Evolutionary conservation across 1,140 invertebrate genomes (phyloP), one percentile per base, ranked within the genome.

Genomic region (Grapholita molesta): DNA sequence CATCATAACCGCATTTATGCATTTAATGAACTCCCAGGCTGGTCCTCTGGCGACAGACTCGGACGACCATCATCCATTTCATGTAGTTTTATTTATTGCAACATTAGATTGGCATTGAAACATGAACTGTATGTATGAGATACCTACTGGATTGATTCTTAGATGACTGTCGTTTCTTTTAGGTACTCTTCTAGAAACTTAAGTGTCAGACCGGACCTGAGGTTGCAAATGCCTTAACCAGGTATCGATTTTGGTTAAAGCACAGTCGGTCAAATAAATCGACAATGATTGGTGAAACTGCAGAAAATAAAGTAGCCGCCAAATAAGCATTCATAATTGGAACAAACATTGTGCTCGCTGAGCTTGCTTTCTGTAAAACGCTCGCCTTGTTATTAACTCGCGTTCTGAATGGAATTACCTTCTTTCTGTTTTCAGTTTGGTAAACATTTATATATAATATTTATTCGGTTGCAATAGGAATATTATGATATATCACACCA

Each of bases 1-100:
- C 82, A 86, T 89, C 82, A 90, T 84, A 75, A 61, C 66, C 72
- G 73, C 75, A 83, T 83, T 73, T 83, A 70, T 76, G 66, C 77
- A 80, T 74, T 64, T 74, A 70, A 69, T 66, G 74, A 77, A 74
- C 73, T 81, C 75, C 75, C 78, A 79, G 73, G 75, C 55, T 72
- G 73, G 70, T 79, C 77, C 71, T 73, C 78, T 80, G 79, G 75
- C 67, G 76, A 77, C 65, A 70, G 68, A 74, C 71, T 77, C 75
- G 72, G 70, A 61, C 68, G 74, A 79, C 30, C 67, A 70, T 77
- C 78, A 82, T 79, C 55, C 80, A 86, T 83, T 70, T 76, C 82
- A 84, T 85, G 83, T 85, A 85, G 81, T 76, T 73, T 74, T 78
- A 77, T 72, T 70, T 75, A 74, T 80, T 81, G 75, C 71, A 75